Conservation (phyloP, 1,140 invertebrate genomes). For the Zaprionus tsacasi region DNA sequence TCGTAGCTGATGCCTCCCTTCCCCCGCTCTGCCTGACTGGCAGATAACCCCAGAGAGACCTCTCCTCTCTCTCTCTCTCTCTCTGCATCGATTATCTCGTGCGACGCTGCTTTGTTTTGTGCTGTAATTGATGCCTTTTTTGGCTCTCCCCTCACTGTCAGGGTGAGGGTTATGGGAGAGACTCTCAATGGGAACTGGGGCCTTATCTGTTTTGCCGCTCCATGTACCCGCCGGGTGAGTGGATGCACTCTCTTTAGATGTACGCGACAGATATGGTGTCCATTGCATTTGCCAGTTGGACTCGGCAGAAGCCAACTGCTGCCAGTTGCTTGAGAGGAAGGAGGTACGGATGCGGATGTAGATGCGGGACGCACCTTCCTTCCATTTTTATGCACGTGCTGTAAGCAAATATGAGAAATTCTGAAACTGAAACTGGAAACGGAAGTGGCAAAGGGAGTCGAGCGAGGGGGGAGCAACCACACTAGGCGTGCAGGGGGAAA, state of each 20-base stretch:
- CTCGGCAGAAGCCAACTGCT: slow-evolving; percentile 61
- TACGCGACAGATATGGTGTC: slow-evolving; percentile 63
- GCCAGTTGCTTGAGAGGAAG: neutral
- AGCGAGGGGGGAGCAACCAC: slow-evolving; percentile 1
- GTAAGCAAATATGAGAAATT: slow-evolving; percentile 77
- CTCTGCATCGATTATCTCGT: slow-evolving; percentile 14
- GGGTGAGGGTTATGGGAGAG: neutral
- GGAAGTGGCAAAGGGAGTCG: slow-evolving; percentile 3
- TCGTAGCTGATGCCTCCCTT: neutral
- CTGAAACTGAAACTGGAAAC: slow-evolving; percentile 12
- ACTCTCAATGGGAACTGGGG: neutral
- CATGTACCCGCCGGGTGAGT: neutral
- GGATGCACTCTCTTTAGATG: slow-evolving; percentile 32
- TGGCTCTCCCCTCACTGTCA: slow-evolving; percentile 2
- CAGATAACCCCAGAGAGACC: slow-evolving; percentile 33
- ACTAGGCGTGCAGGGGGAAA: neutral
- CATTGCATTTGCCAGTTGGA: slow-evolving; percentile 57
- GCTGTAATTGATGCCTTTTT: slow-evolving; percentile 31
- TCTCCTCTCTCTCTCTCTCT: neutral
- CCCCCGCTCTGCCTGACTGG: neutral
- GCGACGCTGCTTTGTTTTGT: slow-evolving; percentile 14
- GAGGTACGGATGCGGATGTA: slow-evolving; percentile 2
- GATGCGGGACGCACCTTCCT: slow-evolving; percentile 35
- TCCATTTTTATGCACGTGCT: slow-evolving; percentile 72
- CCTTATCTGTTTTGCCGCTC: slow-evolving; percentile 18